phyloP scores from a whole-genome alignment of 2,113 vertebrate species.

The Empidonax traillii region DNA sequence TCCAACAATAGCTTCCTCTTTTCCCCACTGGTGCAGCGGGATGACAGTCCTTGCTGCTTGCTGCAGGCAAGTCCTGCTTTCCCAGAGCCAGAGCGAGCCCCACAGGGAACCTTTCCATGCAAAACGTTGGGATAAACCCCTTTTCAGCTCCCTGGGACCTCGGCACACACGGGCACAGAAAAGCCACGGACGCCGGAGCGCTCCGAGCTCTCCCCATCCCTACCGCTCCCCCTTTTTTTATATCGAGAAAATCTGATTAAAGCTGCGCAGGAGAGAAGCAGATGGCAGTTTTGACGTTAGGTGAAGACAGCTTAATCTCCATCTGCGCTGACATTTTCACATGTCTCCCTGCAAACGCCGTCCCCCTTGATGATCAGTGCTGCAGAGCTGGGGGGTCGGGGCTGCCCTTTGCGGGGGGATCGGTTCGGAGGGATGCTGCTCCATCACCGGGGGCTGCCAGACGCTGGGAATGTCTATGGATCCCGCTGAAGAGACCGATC shows the following conservation, averaged over 20 bases:
- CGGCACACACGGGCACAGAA: neutral
- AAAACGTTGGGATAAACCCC: neutral
- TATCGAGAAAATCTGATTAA: constrained; percentile 59
- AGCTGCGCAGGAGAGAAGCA: constrained; percentile 38
- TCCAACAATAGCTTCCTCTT: neutral
- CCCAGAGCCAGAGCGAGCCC: neutral
- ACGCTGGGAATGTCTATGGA: neutral
- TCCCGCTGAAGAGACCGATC: neutral
- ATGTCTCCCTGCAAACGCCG: neutral
- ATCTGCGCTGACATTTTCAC: constrained; percentile 66
- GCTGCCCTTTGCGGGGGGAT: neutral
- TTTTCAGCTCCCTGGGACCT: neutral
- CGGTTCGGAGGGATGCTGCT: neutral
- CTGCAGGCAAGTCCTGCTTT: neutral
- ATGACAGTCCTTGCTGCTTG: neutral
- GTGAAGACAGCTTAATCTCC: constrained; percentile 67
- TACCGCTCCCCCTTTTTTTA: neutral
- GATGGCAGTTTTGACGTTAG: constrained; percentile 66
- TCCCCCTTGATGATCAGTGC: neutral
- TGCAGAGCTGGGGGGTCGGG: neutral
- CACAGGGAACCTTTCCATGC: neutral
- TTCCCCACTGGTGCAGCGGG: rapidly evolving
- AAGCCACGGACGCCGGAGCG: neutral
- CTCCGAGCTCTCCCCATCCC: neutral
- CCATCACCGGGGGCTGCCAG: neutral